phyloP scores from a whole-genome alignment of 2,797 vertebrate species.

The Staurois parvus region DNA sequence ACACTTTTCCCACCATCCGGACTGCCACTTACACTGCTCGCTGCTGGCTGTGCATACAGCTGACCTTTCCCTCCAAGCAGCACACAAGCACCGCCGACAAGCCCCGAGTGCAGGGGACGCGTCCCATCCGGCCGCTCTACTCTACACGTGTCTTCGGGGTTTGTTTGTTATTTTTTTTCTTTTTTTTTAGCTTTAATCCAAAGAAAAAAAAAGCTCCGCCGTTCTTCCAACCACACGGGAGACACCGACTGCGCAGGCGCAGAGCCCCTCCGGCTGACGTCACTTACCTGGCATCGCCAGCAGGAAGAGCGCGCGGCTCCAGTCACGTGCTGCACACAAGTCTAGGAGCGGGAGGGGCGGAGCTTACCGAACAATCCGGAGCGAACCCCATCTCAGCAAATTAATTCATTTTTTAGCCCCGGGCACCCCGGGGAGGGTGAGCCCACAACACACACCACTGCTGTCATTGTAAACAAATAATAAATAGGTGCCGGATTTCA shows the following conservation, averaged over 20 bases:
- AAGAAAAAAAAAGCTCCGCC: conserved; percentile 1
- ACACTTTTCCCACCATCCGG: background rate
- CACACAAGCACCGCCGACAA: background rate
- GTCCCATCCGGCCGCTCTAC: background rate
- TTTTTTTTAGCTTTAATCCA: background rate
- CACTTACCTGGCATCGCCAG: conserved; percentile 11
- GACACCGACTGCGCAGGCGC: conserved; percentile 29
- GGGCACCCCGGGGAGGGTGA: background rate
- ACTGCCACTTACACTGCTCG: background rate
- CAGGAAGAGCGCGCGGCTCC: conserved; percentile 28
- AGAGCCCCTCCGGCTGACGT: background rate
- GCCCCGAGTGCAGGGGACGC: background rate
- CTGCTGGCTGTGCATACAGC: background rate
- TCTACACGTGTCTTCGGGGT: conserved; percentile 10
- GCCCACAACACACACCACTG: too few species aligned
- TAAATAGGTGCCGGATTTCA: background rate
- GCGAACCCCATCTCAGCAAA: background rate
- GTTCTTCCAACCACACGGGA: background rate
- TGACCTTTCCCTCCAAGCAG: background rate
- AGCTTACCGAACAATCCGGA: background rate
- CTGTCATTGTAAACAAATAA: background rate
- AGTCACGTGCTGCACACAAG: conserved; percentile 35
- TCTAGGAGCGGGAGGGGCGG: background rate
- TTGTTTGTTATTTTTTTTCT: background rate
- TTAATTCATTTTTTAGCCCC: background rate